These are phyloP conservation scores for Tribolium castaneum DNA, from an alignment of 1,140 invertebrate species.

Conservation along the genomic window DNA sequence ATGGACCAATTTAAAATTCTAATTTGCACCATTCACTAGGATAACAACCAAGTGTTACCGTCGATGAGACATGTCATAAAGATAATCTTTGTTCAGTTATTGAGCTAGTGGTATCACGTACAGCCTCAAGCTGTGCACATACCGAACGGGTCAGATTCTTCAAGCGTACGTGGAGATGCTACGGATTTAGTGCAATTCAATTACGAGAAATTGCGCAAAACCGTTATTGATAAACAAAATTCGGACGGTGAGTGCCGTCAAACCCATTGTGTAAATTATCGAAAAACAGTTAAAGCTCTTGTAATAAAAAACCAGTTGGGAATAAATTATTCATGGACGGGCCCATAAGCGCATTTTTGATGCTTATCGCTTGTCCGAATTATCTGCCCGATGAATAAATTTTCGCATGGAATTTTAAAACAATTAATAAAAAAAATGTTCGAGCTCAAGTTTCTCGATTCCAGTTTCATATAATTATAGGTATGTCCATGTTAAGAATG, in stretches of 20 bases:
- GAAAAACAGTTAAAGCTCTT: neutral
- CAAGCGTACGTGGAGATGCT: slow-evolving; percentile 20
- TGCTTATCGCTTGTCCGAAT: neutral
- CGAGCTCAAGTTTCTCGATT: neutral
- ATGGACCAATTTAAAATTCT: slow-evolving; percentile 19
- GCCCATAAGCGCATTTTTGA: neutral
- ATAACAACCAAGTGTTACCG: neutral
- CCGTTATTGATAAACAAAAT: neutral
- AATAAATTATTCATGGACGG: neutral
- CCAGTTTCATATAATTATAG: neutral
- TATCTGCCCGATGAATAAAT: neutral
- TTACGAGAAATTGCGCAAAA: neutral
- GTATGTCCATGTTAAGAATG: neutral
- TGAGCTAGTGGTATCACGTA: slow-evolving; percentile 28
- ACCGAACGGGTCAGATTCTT: slow-evolving; percentile 32
- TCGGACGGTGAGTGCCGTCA: neutral
- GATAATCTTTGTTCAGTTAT: slow-evolving; percentile 22
- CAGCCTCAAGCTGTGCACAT: slow-evolving; percentile 37
- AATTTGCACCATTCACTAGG: slow-evolving; percentile 17
- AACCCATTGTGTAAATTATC: neutral
- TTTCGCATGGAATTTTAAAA: neutral
- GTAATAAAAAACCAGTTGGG: neutral
- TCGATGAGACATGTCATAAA: slow-evolving; percentile 24
- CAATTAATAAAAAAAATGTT: neutral
- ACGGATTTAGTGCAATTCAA: neutral